Base-by-base conservation (phyloP, 1,140 invertebrate genomes). In the Ceratosolen solmsi region DNA sequence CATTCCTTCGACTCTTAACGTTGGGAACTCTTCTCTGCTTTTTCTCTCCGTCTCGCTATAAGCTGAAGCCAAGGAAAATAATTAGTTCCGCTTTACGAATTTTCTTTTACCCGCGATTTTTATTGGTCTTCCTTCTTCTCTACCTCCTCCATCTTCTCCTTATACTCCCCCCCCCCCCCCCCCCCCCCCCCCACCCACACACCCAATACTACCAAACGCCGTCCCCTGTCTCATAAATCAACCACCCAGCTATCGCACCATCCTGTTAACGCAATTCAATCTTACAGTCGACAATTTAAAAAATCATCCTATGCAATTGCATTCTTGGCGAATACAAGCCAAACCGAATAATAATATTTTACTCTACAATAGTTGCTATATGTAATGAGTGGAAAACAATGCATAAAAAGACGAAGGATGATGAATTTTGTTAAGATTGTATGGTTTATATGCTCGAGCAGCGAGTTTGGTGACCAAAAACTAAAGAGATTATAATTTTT, bases 401-500 rank as follows among this genome's bases (percentile, higher is more conserved):
- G 11, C 13, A 2, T 0, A 2, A 27, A n/a, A 27, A 27, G 9
- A 2, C 0, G 11, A 25, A 60, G 8, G n/a, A 27, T 27, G 13
- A 60, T 60, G 2, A 7, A 2, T 11, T 60, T 65, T 20, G 20
- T 9, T 2, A 56, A 25, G 7, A 58, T 58, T 36, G 49, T 17
- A 27, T 30, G 33, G 51, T 58, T 36, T 33, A 22, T 33, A 74
- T 13, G 20, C 33, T 36, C 11, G 0, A 11, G 4, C 0, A 51
- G 51, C 30, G 8, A 36, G 22, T 20, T 9, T n/a, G n/a, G n/a
- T 51, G 22, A 11, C 36, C 54, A 33, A 51, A 51, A 54, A 17
- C 38, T 70, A 33, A 38, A 36, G 20, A 63, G 22, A 20, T 73
- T 46, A 33, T 22, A 80, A 80, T 73, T 73, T 73, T 74, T 17